Evolutionary conservation across 2,797 vertebrate genomes (phyloP), one percentile per base, ranked within the genome.

Genomic region (Falco berigora): DNA sequence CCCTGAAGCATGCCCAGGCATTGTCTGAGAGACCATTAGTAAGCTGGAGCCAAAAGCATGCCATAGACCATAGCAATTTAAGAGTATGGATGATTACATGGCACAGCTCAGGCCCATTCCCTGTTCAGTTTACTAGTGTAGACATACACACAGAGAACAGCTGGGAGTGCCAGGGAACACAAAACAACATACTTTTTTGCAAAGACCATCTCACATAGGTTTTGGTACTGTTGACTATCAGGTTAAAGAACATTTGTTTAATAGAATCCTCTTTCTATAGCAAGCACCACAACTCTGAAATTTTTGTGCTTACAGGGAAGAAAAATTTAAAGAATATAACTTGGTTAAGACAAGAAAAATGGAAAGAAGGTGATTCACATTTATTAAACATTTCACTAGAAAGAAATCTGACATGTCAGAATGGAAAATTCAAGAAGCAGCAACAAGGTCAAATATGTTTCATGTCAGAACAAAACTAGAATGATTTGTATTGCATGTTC

Each of bases 61-160:
- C 34, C 38, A 27, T 28, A 34, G 50, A 30, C 13, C 6, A 32
- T 22, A 10, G 8, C 23, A n/a, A 12, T 34, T 69, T 53, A 49
- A 44, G 28, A 53, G 21, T n/a, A 68, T 52, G 36, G 71, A 42
- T 74, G 21, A 32, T 40, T 44, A 30, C 23, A n/a, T 6, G 30
- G 11, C 38, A 55, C 25, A 47, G 10, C 19, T 79, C 36, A 36
- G 16, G 24, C 20, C 22, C 10, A 2, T 53, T 59, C 46, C 14
- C 5, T 63, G 9, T 18, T 64, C 69, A 40, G 30, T 30, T 80
- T 62, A 25, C 5, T 15, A 12, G 16, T 2, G 2, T 28, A 32
- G 42, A 42, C 4, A 0, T 6, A 62, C 34, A 44, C 20, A 42
- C 0, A 0, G 27, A 21, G 50, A 61, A 42, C 23, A 68, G 4